These are phyloP conservation scores for Mesembrinibis cayennensis DNA, from an alignment of 2,113 vertebrate genomes.

Conservation along the genomic window DNA sequence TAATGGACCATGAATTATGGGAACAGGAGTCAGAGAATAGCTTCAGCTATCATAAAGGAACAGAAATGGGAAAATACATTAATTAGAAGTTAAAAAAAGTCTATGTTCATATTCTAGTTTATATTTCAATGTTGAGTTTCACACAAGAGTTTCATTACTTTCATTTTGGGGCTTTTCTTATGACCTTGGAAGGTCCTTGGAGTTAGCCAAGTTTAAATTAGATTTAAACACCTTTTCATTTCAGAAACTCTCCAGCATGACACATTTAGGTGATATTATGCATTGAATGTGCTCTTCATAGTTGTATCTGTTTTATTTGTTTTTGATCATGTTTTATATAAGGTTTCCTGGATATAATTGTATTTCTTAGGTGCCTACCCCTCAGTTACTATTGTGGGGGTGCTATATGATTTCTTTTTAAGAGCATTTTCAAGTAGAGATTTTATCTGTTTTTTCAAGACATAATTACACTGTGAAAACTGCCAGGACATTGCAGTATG, in stretches of 20 bases:
- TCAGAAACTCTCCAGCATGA: neutral
- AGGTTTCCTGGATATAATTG: neutral
- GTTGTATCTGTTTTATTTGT: neutral
- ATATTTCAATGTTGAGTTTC: slow-evolving; percentile 12
- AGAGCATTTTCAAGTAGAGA: neutral
- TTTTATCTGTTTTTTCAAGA: neutral
- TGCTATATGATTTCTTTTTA: neutral
- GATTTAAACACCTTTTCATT: neutral
- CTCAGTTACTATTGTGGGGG: neutral
- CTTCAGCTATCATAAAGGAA: neutral
- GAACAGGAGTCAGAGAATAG: neutral
- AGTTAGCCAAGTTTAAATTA: neutral
- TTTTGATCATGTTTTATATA: neutral
- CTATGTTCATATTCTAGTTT: neutral
- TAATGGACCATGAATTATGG: neutral
- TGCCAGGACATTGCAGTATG: neutral
- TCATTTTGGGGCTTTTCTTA: neutral
- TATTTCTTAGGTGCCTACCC: neutral
- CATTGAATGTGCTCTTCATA: neutral
- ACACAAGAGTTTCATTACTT: neutral
- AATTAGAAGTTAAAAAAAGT: neutral
- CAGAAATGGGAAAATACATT: neutral
- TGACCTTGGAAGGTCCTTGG: neutral
- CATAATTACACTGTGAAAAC: neutral
- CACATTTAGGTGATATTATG: neutral